Base-by-base conservation (phyloP, 2,797 vertebrate genomes). In the Scomberomorus guttatus region DNA sequence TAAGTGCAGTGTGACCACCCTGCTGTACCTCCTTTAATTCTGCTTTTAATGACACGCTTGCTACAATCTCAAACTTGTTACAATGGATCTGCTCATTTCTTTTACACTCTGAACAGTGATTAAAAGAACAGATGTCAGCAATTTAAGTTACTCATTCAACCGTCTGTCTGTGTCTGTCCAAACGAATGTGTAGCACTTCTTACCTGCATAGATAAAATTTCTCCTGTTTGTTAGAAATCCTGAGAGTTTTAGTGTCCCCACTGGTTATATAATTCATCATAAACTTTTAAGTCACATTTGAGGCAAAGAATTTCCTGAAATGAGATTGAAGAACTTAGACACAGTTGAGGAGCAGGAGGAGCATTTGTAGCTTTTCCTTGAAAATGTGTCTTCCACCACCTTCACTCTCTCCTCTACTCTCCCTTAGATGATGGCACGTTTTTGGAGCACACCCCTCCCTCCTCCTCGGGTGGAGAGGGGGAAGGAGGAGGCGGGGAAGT, bases 371-470 rank as follows among this genome's bases (percentile, higher is more conserved):
- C 37, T 39, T 39, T 12, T 39, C 8, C 24, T 15, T 51, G 24
- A 48, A 76, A 62, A 34, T 15, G 3, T 51, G n/a, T 37, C 4
- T 52, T 25, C 44, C 50, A 44, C 29, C 3, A 2, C 14, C 27
- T 61, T 85, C 39, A 57, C 37, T 42, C 15, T 25, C 29, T 51
- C 27, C 37, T 87, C 39, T 81, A 18, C 15, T 84, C 51, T 82
- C 20, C 71, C 54, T 58, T 56, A 94, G 96, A 97, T 87, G 96
- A 96, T 0, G 76, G 93, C 27, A 86, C 88, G 0, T 93, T 93
- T 85, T 83, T 92, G 63, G 96, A 96, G 66, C 95, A 94, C 85
- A 94, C 94, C 72, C 93, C 89, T 3, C 83, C 93, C 39, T 87
- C 92, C 20, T 75, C 93, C 56, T 93, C 93, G 1, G 55, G 90